Base-by-base conservation (phyloP, 1,140 invertebrate species). In the Leguminivora glycinivorella region DNA sequence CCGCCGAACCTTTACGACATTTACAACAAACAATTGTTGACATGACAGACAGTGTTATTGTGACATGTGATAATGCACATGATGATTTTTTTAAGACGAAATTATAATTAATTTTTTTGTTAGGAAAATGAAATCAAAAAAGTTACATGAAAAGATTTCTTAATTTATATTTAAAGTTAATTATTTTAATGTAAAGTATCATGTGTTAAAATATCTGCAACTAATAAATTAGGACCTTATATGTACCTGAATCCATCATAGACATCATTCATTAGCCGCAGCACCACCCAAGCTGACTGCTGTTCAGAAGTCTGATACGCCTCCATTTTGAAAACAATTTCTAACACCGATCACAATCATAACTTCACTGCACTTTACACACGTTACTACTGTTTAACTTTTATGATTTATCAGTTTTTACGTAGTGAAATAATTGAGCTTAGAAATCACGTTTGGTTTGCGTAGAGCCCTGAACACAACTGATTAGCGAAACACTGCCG, bases 191-290 rank as follows among this genome's bases (percentile, higher is more conserved):
- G n/a, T n/a, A n/a, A n/a, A n/a, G n/a, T n/a, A n/a, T n/a, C n/a
- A n/a, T n/a, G n/a, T n/a, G n/a, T n/a, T n/a, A n/a, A n/a, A n/a
- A n/a, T n/a, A n/a, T n/a, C n/a, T n/a, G n/a, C n/a, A n/a, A n/a
- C n/a, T n/a, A n/a, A 12, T 6, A 40, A 12, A 10, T 6, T 10
- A 40, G 38, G 12, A 40, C n/a, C n/a, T 31, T 31, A 43, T 43
- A 71, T 38, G 19, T 58, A 69, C 68, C 68, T 69, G 22, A 69
- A 6, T 22, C 68, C 68, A 10, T 40, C 68, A 29, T 69, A 69
- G 29, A 40, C 56, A 40, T 12, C 56, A 25, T 69, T 19, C 29
- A 69, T 56, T 7, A 69, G 47, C 29, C 68, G 6, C 14, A 56
- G 10, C 14, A 69, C 31, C 10, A 26, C 52, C 56, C 26, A 69